A percentile compares a stretch with the other conserved stretches of the same genome.
These are phyloP conservation scores for Merodon equestris DNA, from an alignment of 2,888 invertebrate genomes.

Conservation along the genomic window DNA sequence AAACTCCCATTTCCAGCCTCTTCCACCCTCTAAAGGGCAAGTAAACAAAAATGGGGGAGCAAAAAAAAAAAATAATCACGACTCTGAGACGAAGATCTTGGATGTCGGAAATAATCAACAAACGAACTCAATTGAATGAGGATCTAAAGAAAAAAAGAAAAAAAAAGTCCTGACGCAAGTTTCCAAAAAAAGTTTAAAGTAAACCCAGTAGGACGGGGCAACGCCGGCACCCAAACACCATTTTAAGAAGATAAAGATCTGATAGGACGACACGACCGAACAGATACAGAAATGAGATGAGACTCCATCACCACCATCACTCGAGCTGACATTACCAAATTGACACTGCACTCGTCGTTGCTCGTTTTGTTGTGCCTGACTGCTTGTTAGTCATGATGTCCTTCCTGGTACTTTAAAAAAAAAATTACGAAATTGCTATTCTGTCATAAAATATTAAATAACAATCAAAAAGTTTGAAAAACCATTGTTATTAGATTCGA, in stretches of 20 bases:
- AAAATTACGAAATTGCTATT: conserved; percentile 15
- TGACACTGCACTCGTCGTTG: conserved; percentile 21
- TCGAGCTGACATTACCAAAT: conserved; percentile 14
- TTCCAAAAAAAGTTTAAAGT: conserved; percentile 36
- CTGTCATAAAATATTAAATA: conserved; percentile 53
- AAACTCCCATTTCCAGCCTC: too few species aligned
- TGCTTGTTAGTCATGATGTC: conserved; percentile 8
- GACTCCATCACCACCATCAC: too few species aligned
- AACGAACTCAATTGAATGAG: too few species aligned
- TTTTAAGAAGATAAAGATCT: too few species aligned
- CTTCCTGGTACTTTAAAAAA: not conserved
- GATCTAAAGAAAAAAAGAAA: conserved; percentile 8
- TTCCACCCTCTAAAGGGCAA: too few species aligned
- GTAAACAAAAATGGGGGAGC: too few species aligned
- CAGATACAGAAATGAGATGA: too few species aligned
- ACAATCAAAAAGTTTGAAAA: conserved; percentile 55
- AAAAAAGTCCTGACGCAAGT: conserved; percentile 40
- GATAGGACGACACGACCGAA: too few species aligned
- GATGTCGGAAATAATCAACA: conserved; percentile 52
- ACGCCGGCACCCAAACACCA: too few species aligned
- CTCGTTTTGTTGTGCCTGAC: conserved; percentile 5
- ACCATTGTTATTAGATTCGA: conserved; percentile 40
- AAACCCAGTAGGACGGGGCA: conserved; percentile 32
- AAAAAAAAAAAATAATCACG: too few species aligned
- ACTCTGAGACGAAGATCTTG: conserved; percentile 20